Base-by-base conservation (phyloP, 1,140 invertebrate species). In the Drosophila orosa region DNA sequence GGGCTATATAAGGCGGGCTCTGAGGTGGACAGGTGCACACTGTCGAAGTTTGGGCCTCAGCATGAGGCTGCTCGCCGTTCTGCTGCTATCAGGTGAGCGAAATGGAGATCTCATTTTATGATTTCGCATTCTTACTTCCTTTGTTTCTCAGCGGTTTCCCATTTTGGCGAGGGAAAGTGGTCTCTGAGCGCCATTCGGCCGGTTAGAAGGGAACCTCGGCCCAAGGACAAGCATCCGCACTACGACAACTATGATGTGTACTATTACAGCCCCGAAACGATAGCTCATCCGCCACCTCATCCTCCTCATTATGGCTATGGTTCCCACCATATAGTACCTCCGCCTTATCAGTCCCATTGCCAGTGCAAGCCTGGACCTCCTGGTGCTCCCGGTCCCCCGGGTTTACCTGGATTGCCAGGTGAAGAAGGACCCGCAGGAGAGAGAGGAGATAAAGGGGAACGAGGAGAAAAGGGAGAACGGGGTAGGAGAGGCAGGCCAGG, bases 1-100 rank as follows among this genome's bases (percentile, higher is more conserved):
- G 31, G 25, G 42, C 74, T 78, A 78, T 78, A 78, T 58, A 72
- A 78, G 74, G n/a, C 22, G 15, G 15, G 17, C 35, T 69, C 57
- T 25, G 3, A 8, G 13, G 1, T 17, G 33, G 27, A 17, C 50
- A 47, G 44, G 57, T 57, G 65, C 29, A 72, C 66, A 78, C 27
- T 78, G 52, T 55, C 58, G 45, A 57, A 44, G 40, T 31, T 54
- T 25, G 39, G 39, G 33, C 27, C 33, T 71, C 47, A 58, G 42
- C 31, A 78, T 78, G 75, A 78, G 59, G 65, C 45, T 72, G 57
- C 47, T 78, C 17, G 22, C 65, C 1, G 13, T 78, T 71, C 33
- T 78, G 22, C 63, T 63, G 15, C 24, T 78, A 27, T 40, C 57
- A 72, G 75, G 75, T 62, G 39, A 78, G 65, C 17, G 4, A 52